Conservation (phyloP, 2,797 vertebrate genomes). For the Steatocranus sp. region DNA sequence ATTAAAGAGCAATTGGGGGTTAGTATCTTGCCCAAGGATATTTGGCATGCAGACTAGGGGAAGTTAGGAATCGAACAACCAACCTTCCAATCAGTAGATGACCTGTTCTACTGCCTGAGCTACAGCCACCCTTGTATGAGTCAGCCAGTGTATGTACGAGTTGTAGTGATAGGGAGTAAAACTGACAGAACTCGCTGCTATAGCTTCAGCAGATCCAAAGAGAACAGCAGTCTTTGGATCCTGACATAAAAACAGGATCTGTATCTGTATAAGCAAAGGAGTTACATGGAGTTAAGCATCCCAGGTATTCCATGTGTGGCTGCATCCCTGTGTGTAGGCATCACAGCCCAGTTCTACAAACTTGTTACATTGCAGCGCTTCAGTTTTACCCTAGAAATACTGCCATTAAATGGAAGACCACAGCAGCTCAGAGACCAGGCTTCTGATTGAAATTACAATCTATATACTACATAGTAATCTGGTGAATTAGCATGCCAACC, state of each 20-base stretch:
- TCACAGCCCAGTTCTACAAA: not conserved
- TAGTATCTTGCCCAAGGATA: not conserved
- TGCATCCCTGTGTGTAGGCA: not conserved
- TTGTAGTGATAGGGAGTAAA: not conserved
- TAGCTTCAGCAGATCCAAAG: not conserved
- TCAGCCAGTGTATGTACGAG: not conserved
- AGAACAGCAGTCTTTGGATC: not conserved
- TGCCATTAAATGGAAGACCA: not conserved
- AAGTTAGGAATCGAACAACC: not conserved
- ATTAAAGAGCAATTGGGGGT: not conserved
- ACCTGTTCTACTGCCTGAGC: not conserved
- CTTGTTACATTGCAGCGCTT: not conserved
- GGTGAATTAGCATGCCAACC: not conserved
- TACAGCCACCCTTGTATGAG: not conserved
- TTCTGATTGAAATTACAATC: not conserved
- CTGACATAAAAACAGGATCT: not conserved
- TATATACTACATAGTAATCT: not conserved
- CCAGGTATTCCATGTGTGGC: not conserved
- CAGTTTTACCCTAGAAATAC: not conserved
- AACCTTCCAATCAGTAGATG: not conserved
- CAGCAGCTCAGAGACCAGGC: not conserved
- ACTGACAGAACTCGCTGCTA: not conserved
- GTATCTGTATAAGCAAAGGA: not conserved
- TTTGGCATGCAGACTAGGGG: not conserved
- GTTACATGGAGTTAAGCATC: not conserved